Evolutionary conservation across 1,140 invertebrate genomes (phyloP).

Genomic region (Drosophila arizonae): DNA sequence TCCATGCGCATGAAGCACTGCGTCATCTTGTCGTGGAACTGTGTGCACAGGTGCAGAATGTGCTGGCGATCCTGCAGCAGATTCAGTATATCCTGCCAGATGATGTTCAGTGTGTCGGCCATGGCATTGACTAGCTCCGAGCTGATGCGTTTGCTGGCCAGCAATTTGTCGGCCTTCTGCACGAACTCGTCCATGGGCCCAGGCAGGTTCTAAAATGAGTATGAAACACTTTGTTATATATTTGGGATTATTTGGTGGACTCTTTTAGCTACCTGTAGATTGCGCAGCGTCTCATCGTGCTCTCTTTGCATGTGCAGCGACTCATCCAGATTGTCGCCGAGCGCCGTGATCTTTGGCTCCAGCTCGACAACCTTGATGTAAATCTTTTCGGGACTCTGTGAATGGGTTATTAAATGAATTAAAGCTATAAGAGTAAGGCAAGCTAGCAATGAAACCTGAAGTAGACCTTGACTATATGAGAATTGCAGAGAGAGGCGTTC

Average conservation of each 20-base stretch:
- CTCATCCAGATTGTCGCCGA: slow-evolving; percentile 90
- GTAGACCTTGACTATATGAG: neutral
- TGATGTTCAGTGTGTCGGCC: slow-evolving; percentile 93
- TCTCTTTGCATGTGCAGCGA: slow-evolving; percentile 89
- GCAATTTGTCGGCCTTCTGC: slow-evolving; percentile 92
- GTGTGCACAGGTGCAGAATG: slow-evolving; percentile 90
- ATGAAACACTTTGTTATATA: neutral
- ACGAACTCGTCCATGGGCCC: slow-evolving; percentile 95
- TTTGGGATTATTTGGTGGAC: neutral
- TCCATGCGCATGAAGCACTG: slow-evolving; percentile 89
- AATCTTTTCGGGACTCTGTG: slow-evolving; percentile 92
- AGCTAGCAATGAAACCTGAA: neutral
- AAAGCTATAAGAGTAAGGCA: slow-evolving; percentile 7
- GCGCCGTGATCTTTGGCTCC: slow-evolving; percentile 91
- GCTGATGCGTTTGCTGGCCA: slow-evolving; percentile 89
- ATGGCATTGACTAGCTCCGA: slow-evolving; percentile 94
- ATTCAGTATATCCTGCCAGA: slow-evolving; percentile 94
- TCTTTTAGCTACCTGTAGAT: slow-evolving; percentile 88
- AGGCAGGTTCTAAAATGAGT: slow-evolving; percentile 89
- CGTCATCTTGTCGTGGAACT: slow-evolving; percentile 88
- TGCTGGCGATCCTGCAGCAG: slow-evolving; percentile 90
- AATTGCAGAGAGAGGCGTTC: too few relatives aligned
- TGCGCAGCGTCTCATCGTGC: slow-evolving; percentile 92
- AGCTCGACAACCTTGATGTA: slow-evolving; percentile 94
- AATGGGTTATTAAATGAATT: slow-evolving; percentile 48